Conservation (phyloP, 2,113 vertebrate genomes). For the Muntiacus muntjak region DNA sequence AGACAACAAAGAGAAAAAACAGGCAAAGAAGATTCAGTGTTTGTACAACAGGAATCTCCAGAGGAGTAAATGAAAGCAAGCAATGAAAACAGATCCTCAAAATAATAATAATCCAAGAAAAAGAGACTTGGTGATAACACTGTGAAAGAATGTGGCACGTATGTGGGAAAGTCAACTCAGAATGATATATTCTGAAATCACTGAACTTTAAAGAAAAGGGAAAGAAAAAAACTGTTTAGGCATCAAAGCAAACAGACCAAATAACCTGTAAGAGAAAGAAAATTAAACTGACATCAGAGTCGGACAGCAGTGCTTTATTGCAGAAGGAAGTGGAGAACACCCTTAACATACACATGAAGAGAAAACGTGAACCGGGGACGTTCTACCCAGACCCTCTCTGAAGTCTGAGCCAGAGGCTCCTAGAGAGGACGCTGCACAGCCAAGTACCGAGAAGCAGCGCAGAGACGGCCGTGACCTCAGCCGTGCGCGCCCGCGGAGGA, state of each 20-base stretch:
- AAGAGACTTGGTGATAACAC: not conserved
- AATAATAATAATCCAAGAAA: not conserved
- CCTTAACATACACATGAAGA: not conserved
- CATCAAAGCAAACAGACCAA: not conserved
- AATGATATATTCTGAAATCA: not conserved
- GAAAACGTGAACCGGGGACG: accelerated
- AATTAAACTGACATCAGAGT: not conserved
- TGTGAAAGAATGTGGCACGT: too few relatives aligned
- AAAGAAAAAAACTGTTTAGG: not conserved
- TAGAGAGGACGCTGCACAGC: not conserved
- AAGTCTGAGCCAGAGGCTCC: not conserved
- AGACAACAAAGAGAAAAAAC: not conserved
- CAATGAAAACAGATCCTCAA: not conserved
- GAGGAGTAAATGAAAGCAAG: not conserved
- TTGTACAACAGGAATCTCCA: not conserved
- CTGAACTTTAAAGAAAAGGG: not conserved
- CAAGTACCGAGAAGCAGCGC: accelerated
- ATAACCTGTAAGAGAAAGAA: not conserved
- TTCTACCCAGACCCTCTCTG: not conserved
- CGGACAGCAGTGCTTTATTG: not conserved
- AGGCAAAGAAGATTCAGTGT: not conserved
- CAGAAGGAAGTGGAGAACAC: not conserved
- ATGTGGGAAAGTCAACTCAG: too few relatives aligned
- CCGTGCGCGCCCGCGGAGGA: too few relatives aligned
- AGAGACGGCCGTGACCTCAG: accelerated